phyloP scores from a whole-genome alignment of 2,113 vertebrate genomes.

The Salminus brasiliensis region DNA sequence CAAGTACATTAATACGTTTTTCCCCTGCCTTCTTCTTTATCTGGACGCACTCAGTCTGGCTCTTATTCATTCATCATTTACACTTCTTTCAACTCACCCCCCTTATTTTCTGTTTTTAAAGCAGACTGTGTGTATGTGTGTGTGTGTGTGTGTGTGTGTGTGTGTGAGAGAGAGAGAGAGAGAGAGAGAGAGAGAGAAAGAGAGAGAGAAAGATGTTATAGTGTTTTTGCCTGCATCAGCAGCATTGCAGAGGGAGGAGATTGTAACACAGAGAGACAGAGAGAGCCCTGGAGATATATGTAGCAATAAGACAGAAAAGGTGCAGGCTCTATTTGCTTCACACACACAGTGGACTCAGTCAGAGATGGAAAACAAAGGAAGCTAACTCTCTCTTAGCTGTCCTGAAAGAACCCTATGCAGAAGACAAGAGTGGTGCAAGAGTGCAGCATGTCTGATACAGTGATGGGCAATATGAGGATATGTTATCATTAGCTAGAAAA shows the following conservation, averaged over 20 bases:
- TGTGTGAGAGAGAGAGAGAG: not conserved
- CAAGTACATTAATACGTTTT: not conserved
- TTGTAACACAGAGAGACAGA: slow-evolving; percentile 6
- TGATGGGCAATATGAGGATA: too few species aligned
- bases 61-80: not conserved
- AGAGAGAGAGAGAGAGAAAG: not conserved
- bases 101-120: not conserved
- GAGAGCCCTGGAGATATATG: slow-evolving; percentile 28
- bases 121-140: too few species aligned
- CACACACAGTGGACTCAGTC: slow-evolving; percentile 13
- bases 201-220: not conserved
- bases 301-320: slow-evolving; percentile 65
- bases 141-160: too few species aligned
- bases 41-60: not conserved
- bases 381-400: slow-evolving; percentile 15
- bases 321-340: slow-evolving; percentile 53
- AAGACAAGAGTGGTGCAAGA: not conserved
- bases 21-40: not conserved
- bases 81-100: not conserved
- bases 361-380: slow-evolving; percentile 20
- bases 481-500: too few species aligned
- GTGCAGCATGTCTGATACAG: too few species aligned
- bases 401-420: slow-evolving; percentile 14
- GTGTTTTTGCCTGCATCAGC: slow-evolving; percentile 76
- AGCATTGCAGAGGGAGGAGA: slow-evolving; percentile 65